Evolutionary conservation across 2,888 invertebrate species (phyloP).

Genomic region (Microdon myrmicae): DNA sequence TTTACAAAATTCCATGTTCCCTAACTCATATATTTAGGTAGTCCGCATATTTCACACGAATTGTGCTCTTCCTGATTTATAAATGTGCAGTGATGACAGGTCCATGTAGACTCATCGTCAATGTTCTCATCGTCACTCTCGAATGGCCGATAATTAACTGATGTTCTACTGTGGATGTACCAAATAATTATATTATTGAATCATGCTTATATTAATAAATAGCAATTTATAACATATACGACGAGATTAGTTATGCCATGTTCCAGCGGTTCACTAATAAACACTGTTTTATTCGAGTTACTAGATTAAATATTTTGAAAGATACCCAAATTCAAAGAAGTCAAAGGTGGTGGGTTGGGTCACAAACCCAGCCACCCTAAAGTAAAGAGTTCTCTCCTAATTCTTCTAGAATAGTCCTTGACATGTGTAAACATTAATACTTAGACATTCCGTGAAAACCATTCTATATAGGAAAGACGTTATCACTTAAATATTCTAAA

Average conservation of each 20-base stretch:
- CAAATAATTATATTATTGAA: not conserved
- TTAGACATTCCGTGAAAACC: constrained; percentile 4
- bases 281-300: no score
- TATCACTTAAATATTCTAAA: not conserved
- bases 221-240: no score
- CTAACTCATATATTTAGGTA: constrained; percentile 74
- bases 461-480: no score
- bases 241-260: no score
- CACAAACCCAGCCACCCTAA: no score
- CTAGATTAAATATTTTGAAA: no score
- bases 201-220: no score
- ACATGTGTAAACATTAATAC: constrained; percentile 24
- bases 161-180: constrained; percentile 58
- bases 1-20: no score
- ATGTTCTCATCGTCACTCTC: constrained; percentile 27
- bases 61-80: constrained; percentile 81
- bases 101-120: constrained; percentile 73
- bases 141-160: constrained; percentile 56
- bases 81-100: constrained; percentile 93
- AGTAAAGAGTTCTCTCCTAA: constrained; percentile 38
- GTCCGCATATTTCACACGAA: constrained; percentile 92
- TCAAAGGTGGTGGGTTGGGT: no score
- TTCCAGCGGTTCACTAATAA: no score
- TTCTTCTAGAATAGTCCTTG: constrained; percentile 52
- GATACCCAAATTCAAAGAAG: no score